Percentiles rank a stretch among this genome's conserved stretches.
Conservation (phyloP, 2,888 invertebrate species). For the Pomacea canaliculata region DNA sequence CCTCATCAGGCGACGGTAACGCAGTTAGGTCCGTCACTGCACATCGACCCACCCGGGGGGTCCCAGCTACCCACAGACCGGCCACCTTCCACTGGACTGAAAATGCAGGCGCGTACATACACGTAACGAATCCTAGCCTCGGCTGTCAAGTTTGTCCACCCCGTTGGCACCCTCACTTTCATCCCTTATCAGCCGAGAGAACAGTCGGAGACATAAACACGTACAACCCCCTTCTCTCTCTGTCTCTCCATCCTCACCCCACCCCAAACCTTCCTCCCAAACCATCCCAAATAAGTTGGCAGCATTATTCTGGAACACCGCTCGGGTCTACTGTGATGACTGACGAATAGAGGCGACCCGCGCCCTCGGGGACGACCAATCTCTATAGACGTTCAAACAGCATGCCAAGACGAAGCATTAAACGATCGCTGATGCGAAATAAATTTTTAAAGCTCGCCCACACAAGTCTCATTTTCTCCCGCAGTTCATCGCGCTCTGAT, state of each 20-base stretch:
- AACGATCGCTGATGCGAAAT: constrained; percentile 19
- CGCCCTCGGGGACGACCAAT: constrained; percentile 7
- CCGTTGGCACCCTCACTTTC: not conserved
- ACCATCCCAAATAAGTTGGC: not conserved
- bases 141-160: not conserved
- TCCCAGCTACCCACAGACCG: not conserved
- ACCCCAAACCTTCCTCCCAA: not conserved
- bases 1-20: constrained; percentile 12
- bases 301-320: not conserved
- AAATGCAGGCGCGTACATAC: constrained; percentile 10
- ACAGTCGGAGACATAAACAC: constrained; percentile 4
- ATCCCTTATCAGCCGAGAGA: not conserved
- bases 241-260: not conserved
- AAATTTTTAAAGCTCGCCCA: constrained; percentile 4
- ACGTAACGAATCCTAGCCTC: constrained; percentile 1
- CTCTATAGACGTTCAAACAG: constrained; percentile 8
- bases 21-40: constrained; percentile 6
- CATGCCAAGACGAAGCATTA: not conserved
- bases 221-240: not conserved
- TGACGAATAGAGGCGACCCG: not conserved
- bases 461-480: constrained; percentile 17
- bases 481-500: constrained; percentile 15
- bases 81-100: constrained; percentile 3
- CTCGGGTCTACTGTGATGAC: not conserved
- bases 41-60: not conserved